Base-by-base conservation (phyloP, 2,797 vertebrate genomes). In the Amblyopsis hoosieri region DNA sequence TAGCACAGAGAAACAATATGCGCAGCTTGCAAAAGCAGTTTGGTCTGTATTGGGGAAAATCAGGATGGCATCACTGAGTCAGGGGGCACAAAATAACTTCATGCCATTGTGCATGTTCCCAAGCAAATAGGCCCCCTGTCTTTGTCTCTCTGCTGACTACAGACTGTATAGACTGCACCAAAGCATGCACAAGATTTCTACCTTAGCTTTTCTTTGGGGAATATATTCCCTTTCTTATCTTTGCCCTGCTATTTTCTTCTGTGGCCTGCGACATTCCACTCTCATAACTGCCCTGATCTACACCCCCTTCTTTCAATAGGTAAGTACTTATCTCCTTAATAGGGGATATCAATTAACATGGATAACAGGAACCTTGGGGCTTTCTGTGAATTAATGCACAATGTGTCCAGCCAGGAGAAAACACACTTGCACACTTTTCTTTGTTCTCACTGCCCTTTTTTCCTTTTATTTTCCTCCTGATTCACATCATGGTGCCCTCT, bases 261-360 rank as follows among this genome's bases (percentile, higher is more conserved):
- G 23, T 56, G 66, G 45, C 69, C 67, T 64, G 64, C 8, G n/a
- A 23, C 61, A 45, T 19, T 60, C 76, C 64, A 71, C 74, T 59
- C 73, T 72, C 75, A 72, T 80, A 76, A 82, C 66, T 64, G 69
- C 69, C 74, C 3, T 69, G 76, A 79, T 62, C 68, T 70, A 13
- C 70, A 68, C 69, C 56, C 62, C 65, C 75, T 62, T 37, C 70
- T 57, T 71, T 78, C 72, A 71, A n/a, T 8, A 10, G 67, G 69
- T 29, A 29, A 48, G 69, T 67, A 76, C 85, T 85, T 77, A 85
- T 86, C 79, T 87, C 70, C 79, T 85, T 84, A 88, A 89, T 85
- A 74, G 79, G 14, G 78, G 79, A 82, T 84, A 90, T 89, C 84
- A 87, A 87, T 89, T 87, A 89, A 85, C 83, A 88, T 70, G 71